Evolutionary conservation across 2,113 vertebrate genomes (phyloP).

Genomic region (Calypte anna): DNA sequence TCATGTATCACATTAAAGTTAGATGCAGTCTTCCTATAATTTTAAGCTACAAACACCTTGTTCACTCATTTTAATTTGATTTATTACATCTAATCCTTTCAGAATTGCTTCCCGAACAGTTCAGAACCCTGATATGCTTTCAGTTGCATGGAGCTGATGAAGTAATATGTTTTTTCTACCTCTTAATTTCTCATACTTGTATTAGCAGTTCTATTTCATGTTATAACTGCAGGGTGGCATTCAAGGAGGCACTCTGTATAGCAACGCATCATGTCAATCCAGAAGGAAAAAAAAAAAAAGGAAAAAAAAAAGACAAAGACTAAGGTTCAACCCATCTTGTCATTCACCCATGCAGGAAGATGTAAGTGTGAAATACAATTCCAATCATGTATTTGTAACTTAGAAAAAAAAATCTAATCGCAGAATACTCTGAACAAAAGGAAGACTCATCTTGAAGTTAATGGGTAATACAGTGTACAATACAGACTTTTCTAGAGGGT

Average conservation of each 20-base stretch:
- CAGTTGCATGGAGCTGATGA: not conserved
- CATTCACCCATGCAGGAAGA: conserved; percentile 39
- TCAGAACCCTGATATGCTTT: conserved; percentile 1
- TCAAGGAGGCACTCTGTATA: conserved; percentile 38
- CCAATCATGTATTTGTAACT: conserved; percentile 53
- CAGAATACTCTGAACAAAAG: conserved; percentile 52
- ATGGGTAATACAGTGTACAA: conserved; percentile 52
- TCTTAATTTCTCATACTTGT: conserved; percentile 56
- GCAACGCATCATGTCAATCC: conserved; percentile 45
- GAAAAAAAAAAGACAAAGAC: conserved; percentile 10
- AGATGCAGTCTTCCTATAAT: not conserved
- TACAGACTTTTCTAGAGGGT: conserved; percentile 54
- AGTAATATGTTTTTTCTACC: conserved; percentile 39
- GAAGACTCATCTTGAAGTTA: conserved; percentile 52
- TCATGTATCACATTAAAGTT: not conserved
- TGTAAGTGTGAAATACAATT: conserved; percentile 55
- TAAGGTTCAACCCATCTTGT: conserved; percentile 41
- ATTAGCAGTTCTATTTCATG: conserved; percentile 63
- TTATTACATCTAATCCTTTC: conserved; percentile 18
- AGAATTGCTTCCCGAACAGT: conserved; percentile 17
- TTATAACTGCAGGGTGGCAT: conserved; percentile 56
- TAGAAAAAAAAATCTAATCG: conserved; percentile 5
- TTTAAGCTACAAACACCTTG: not conserved
- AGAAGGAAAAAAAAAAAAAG: conserved; percentile 22
- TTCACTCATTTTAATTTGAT: conserved; percentile 24